Percentiles rank a stretch among this genome's conserved stretches.
These are phyloP conservation scores for Bufo gargarizans DNA, from an alignment of 2,113 vertebrate genomes.

Conservation along the genomic window DNA sequence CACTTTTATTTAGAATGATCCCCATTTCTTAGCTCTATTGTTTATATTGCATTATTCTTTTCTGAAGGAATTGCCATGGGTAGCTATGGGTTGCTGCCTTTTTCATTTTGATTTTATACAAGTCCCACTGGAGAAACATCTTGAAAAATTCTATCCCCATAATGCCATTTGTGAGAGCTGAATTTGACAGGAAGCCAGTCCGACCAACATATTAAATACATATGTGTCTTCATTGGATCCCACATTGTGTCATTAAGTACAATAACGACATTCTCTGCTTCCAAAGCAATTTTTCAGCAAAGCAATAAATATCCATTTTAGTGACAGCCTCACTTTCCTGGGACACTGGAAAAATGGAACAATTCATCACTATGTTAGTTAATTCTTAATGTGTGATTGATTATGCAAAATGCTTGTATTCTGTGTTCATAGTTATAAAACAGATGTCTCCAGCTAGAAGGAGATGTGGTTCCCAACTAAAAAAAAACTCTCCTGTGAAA, in stretches of 20 bases:
- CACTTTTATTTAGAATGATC: too few species aligned
- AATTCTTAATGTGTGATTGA: constrained; percentile 57
- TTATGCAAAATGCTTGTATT: constrained; percentile 51
- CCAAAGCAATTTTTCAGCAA: constrained; percentile 24
- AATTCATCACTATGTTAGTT: constrained; percentile 55
- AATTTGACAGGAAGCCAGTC: neutral
- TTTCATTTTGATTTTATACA: neutral
- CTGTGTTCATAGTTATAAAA: constrained; percentile 57
- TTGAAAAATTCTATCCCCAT: neutral
- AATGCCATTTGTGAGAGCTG: neutral
- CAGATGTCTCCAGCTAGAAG: constrained; percentile 54
- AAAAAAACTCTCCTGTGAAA: constrained; percentile 54
- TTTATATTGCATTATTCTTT: neutral
- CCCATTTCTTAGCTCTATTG: too few species aligned
- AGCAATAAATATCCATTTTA: constrained; percentile 52
- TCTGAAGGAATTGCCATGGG: neutral
- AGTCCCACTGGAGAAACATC: neutral
- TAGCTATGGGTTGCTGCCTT: neutral
- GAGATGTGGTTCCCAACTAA: constrained; percentile 44
- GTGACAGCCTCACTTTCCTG: constrained; percentile 29
- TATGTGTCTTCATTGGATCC: constrained; percentile 35
- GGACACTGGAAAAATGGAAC: constrained; percentile 29
- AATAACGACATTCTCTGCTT: constrained; percentile 30
- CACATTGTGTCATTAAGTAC: constrained; percentile 18
- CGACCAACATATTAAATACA: constrained; percentile 22